Conservation (phyloP, 2,888 invertebrate genomes). For the Drosophila yooni region DNA sequence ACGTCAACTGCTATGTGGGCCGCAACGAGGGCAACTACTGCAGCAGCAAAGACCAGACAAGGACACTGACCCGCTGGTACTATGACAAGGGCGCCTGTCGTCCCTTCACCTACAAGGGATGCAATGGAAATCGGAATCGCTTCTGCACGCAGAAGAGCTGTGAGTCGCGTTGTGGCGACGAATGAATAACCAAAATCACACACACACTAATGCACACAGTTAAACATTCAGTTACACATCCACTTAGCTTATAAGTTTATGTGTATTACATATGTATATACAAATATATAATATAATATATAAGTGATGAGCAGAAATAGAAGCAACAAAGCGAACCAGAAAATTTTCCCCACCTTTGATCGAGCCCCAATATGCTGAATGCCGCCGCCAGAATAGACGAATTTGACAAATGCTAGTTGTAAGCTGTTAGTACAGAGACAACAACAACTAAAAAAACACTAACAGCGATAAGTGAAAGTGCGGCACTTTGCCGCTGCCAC, state of each 20-base stretch:
- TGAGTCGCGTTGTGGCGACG: constrained; percentile 89
- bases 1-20: constrained; percentile 80
- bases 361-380: constrained; percentile 42
- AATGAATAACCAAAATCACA: constrained; percentile 31
- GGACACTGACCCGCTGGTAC: constrained; percentile 87
- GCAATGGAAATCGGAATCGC: constrained; percentile 91
- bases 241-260: constrained; percentile 66
- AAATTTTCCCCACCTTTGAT: constrained; percentile 66
- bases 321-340: constrained; percentile 18
- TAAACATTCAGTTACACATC: constrained; percentile 29
- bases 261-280: constrained; percentile 32
- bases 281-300: constrained; percentile 25
- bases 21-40: constrained; percentile 80
- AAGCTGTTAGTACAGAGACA: constrained; percentile 55
- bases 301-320: constrained; percentile 54
- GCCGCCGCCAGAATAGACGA: constrained; percentile 30
- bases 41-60: constrained; percentile 76
- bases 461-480: constrained; percentile 17
- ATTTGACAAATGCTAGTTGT: constrained; percentile 60
- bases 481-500: constrained; percentile 55
- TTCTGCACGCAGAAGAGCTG: constrained; percentile 91
- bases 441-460: background rate
- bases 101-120: constrained; percentile 90
- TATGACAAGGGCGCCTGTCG: constrained; percentile 89
- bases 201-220: background rate